Conservation (phyloP, 2,888 invertebrate genomes). For the Petrophora chlorosata region DNA sequence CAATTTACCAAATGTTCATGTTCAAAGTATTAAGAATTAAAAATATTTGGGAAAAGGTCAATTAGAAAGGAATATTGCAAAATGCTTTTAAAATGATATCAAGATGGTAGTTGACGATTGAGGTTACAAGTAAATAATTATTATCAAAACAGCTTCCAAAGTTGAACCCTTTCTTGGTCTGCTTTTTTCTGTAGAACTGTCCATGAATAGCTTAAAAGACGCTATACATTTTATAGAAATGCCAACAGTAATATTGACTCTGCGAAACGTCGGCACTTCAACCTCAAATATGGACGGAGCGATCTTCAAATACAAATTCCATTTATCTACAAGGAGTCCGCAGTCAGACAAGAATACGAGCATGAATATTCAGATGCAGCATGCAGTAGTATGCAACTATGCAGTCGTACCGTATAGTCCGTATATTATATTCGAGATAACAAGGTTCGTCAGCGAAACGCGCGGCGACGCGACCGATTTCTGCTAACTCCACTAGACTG, state of each 20-base stretch:
- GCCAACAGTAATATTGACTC: slow-evolving; percentile 26
- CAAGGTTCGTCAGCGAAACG: slow-evolving; percentile 79
- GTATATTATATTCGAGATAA: slow-evolving; percentile 72
- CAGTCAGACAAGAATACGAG: slow-evolving; percentile 57
- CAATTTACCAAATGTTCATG: too few relatives aligned
- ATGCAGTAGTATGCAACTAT: slow-evolving; percentile 36
- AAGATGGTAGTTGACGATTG: too few relatives aligned
- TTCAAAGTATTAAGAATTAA: too few relatives aligned
- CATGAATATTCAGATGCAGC: slow-evolving; percentile 75
- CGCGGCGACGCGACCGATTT: slow-evolving; percentile 53
- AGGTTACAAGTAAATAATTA: too few relatives aligned
- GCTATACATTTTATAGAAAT: not conserved
- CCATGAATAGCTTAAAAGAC: not conserved
- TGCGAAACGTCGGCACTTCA: slow-evolving; percentile 25
- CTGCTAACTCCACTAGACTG: slow-evolving; percentile 55
- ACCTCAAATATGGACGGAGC: slow-evolving; percentile 29
- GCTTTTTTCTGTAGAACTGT: not conserved
- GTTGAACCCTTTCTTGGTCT: too few relatives aligned
- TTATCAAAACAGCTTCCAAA: too few relatives aligned
- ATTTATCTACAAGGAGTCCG: slow-evolving; percentile 38
- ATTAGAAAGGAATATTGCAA: too few relatives aligned
- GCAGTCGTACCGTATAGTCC: too few relatives aligned
- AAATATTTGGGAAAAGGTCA: too few relatives aligned
- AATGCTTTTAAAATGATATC: too few relatives aligned
- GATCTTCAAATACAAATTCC: slow-evolving; percentile 39